These are phyloP conservation scores for Steinernema scapterisci DNA, from an alignment of 2,888 invertebrate species.

Conservation along the genomic window DNA sequence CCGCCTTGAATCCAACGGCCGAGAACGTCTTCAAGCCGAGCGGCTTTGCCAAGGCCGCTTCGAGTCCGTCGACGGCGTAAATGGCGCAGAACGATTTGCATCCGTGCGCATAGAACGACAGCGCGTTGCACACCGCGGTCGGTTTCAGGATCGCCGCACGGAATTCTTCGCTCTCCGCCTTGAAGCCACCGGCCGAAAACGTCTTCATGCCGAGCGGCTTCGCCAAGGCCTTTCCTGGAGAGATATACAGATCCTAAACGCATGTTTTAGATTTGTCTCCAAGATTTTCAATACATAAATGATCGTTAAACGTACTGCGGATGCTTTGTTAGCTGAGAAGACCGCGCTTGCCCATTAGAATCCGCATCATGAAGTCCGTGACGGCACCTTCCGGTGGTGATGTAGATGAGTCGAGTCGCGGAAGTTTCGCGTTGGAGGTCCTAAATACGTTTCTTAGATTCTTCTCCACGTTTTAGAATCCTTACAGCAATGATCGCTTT, in stretches of 20 bases:
- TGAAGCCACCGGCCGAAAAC: background rate
- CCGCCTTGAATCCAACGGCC: conserved; percentile 14
- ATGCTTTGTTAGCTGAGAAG: no score
- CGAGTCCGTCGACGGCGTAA: background rate
- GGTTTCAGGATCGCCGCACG: background rate
- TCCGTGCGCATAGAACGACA: background rate
- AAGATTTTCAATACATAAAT: no score
- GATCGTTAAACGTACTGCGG: no score
- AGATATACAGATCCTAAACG: no score
- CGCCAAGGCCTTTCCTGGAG: background rate
- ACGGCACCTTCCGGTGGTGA: no score
- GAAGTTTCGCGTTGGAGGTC: conserved; percentile 71
- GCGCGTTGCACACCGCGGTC: background rate
- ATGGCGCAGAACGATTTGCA: conserved; percentile 2
- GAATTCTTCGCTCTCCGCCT: background rate
- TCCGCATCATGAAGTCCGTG: no score
- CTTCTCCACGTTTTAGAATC: background rate
- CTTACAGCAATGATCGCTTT: conserved; percentile 75
- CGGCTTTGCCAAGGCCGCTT: background rate
- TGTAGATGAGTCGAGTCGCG: no score
- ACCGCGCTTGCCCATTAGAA: no score
- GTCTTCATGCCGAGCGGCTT: background rate
- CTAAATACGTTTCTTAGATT: conserved; percentile 36
- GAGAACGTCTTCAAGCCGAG: background rate
- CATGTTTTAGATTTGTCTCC: no score